Base-by-base conservation (phyloP, 1,140 invertebrate species). In the Drosophila hydei region DNA sequence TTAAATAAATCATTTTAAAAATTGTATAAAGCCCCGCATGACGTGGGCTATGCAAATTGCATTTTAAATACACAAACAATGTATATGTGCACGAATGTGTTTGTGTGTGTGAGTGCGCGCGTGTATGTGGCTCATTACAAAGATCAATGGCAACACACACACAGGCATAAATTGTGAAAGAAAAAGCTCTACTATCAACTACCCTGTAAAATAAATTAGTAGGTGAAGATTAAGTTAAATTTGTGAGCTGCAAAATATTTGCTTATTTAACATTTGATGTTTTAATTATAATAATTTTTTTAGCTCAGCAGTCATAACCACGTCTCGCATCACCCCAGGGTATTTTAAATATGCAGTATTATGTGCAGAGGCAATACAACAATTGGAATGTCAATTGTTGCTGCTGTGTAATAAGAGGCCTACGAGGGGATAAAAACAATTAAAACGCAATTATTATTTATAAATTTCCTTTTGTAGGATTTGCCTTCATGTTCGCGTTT, bases 1-100 rank as follows among this genome's bases (percentile, higher is more conserved):
- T 80, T 75, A 87, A 85, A 85, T 85, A 85, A 85, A 85, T 85
- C 81, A 87, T 70, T 80, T 87, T 60, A 71, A 60, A 58, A 65
- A 73, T 84, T 76, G 67, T 52, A 84, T 85, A 69, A 68, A 79
- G 67, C 79, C 43, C 52, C 56, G 12, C 25, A 30, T 43, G 52
- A 50, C n/a, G 60, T 36, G 25, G 25, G 45, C 18, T 36, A 30
- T 51, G 42, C 50, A 85, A 85, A 85, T 87, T 85, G 74, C 65
- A 84, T 84, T 85, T 84, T 77, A 84, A 85, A 85, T 79, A 54
- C 63, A 48, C 23, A 50, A 12, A 50, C 43, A n/a, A 54, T 27
- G 55, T 50, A 62, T 27, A 45, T 21, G 19, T 47, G 11, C 33
- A 45, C 5, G 33, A 7, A n/a, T n/a, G 11, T 43, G 23, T 6